Evolutionary conservation across 2,797 vertebrate genomes (phyloP), one percentile per base, ranked within the genome.

Genomic region (Syncerus caffer): DNA sequence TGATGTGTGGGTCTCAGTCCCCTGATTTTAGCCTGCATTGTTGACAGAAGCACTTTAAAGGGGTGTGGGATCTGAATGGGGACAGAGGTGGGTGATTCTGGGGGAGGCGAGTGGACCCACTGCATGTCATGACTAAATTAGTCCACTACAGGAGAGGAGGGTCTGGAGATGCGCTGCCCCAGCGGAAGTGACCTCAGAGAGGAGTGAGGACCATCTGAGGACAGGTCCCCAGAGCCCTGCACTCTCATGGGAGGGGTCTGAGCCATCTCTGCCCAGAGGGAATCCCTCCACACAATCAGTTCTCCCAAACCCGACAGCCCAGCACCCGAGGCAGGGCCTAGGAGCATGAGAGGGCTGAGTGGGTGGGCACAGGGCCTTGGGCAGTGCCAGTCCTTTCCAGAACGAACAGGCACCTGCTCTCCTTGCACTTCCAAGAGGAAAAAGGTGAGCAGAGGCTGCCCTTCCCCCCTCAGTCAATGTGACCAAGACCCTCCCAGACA

Each of bases 401-500:
- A 71, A 38, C 34, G 34, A 23, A 31, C 1, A 85, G 62, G 55
- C 7, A 31, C 38, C 47, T 58, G 78, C 38, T 45, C 34, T 78
- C 25, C 14, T 74, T 50, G 34, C n/a, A 71, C 38, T 76, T 76
- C 45, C 16, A 76, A 31, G 4, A 4, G 47, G 21, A 78, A 55
- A 89, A 58, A 60, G 14, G 13, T 45, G 11, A 71, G 80, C 47
- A 27, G 45, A 94, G 38, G 7, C 25, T 42, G 8, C 8, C 17
- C 25, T 42, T 87, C 55, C 25, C 21, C 14, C 67, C 13, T 58
- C 29, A 17, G 14, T 38, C 58, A 42, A 25, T 1, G 51, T 64
- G 45, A 45, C 76, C 50, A 86, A 58, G 17, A 85, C 21, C 62
- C 74, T 94, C 90, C 71, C 27, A 90, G 79, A 94, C 71, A 15